Conservation (phyloP, 2,888 invertebrate genomes). For the Slavum lentiscoides region DNA sequence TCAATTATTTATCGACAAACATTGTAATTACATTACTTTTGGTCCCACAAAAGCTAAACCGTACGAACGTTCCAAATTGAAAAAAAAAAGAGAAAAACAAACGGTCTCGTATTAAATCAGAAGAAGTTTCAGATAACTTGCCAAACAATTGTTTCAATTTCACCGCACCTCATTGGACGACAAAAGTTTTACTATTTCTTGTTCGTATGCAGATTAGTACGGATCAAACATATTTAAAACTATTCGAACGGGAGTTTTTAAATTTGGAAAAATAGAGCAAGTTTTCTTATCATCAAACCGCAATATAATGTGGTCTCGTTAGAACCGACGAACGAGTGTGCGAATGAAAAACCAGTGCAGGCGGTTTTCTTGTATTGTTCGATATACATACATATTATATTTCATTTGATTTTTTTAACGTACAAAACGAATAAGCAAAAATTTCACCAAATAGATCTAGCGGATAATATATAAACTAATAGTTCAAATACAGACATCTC, state of each 20-base stretch:
- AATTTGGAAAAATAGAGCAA: background rate
- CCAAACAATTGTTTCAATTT: constrained; percentile 4
- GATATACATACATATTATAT: no score
- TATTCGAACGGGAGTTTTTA: constrained; percentile 1
- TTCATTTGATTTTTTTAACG: no score
- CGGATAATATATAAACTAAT: no score
- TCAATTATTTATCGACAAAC: background rate
- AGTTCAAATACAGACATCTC: no score
- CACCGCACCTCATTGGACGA: background rate
- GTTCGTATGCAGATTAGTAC: background rate
- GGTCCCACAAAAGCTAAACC: background rate
- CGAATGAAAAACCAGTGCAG: background rate
- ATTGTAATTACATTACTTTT: background rate
- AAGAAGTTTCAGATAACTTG: constrained; percentile 6
- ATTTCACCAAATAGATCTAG: no score
- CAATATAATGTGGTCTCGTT: background rate
- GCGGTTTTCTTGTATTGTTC: background rate
- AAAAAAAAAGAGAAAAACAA: background rate
- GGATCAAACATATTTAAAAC: background rate
- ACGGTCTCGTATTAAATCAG: background rate
- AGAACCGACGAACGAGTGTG: background rate
- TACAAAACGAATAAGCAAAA: no score
- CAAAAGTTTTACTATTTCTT: background rate
- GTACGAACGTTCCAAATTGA: background rate
- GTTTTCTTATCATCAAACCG: background rate